A percentile compares a stretch with the other conserved stretches of the same genome.
Conservation (phyloP, 2,113 vertebrate genomes). For the Melanocharis versteri region DNA sequence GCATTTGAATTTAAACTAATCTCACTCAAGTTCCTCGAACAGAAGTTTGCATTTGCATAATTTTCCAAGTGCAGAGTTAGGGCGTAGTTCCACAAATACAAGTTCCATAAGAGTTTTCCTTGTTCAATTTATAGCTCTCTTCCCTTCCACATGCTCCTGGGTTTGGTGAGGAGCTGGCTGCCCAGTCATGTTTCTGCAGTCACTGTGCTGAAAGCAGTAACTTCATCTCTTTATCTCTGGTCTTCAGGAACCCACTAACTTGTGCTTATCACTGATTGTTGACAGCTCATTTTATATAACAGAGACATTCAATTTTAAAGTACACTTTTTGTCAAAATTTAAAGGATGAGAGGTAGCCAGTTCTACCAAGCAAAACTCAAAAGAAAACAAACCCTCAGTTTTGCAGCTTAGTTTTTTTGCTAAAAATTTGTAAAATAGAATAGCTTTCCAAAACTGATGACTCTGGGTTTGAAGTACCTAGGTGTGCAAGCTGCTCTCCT, state of each 20-base stretch:
- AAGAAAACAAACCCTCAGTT: neutral
- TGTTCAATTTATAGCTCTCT: neutral
- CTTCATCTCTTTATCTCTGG: constrained; percentile 28
- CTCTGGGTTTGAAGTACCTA: neutral
- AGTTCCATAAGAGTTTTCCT: neutral
- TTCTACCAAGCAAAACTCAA: constrained; percentile 51
- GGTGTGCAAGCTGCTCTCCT: neutral
- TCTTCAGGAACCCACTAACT: constrained; percentile 20
- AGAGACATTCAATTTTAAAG: constrained; percentile 47
- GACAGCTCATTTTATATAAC: neutral
- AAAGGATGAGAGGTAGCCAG: constrained; percentile 24
- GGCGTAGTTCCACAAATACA: neutral
- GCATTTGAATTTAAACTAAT: neutral
- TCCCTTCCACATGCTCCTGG: neutral
- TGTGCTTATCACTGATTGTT: constrained; percentile 45
- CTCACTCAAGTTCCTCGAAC: neutral
- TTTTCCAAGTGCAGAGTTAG: neutral
- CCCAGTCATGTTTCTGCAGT: constrained; percentile 64
- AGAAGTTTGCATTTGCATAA: neutral
- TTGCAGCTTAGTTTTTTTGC: constrained; percentile 63
- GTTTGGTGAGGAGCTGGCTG: constrained; percentile 40
- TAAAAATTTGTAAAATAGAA: constrained; percentile 56
- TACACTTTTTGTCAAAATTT: constrained; percentile 53
- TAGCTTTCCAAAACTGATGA: neutral
- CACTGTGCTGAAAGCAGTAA: constrained; percentile 61